Conservation (phyloP, 2,113 vertebrate genomes). For the Platycercus adscitus region DNA sequence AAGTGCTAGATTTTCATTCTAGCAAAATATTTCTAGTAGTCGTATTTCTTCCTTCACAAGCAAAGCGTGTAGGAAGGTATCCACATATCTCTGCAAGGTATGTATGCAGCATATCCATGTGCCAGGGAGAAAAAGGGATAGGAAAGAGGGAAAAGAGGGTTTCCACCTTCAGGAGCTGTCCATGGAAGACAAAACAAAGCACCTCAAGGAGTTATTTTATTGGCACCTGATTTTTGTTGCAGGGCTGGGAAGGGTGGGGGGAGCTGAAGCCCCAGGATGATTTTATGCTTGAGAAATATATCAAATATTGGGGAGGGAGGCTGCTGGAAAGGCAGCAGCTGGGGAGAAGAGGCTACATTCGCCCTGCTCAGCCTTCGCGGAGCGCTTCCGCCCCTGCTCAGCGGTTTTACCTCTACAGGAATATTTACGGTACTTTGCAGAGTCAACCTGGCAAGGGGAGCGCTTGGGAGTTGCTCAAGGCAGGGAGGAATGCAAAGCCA, state of each 20-base stretch:
- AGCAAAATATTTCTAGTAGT: neutral
- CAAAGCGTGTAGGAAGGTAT: neutral
- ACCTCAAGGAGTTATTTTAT: neutral
- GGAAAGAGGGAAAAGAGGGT: neutral
- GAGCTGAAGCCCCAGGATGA: neutral
- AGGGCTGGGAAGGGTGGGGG: neutral
- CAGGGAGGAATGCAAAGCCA: constrained; percentile 3
- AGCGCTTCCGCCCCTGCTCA: neutral
- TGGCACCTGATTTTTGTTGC: neutral
- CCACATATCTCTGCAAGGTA: neutral
- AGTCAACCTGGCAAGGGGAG: constrained; percentile 1
- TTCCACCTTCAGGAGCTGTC: neutral
- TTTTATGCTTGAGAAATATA: neutral
- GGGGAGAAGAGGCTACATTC: neutral
- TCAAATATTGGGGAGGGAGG: neutral
- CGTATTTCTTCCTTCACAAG: constrained; percentile 3
- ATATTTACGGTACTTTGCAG: constrained; percentile 50
- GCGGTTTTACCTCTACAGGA: constrained; percentile 30
- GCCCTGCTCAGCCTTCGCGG: neutral
- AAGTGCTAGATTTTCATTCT: constrained; percentile 4
- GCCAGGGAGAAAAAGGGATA: neutral
- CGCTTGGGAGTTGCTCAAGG: neutral
- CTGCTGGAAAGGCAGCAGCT: neutral
- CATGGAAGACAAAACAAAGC: neutral
- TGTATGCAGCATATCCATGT: neutral